Evolutionary conservation across 2,113 vertebrate genomes (phyloP).

Genomic region (Edolisoma coerulescens): DNA sequence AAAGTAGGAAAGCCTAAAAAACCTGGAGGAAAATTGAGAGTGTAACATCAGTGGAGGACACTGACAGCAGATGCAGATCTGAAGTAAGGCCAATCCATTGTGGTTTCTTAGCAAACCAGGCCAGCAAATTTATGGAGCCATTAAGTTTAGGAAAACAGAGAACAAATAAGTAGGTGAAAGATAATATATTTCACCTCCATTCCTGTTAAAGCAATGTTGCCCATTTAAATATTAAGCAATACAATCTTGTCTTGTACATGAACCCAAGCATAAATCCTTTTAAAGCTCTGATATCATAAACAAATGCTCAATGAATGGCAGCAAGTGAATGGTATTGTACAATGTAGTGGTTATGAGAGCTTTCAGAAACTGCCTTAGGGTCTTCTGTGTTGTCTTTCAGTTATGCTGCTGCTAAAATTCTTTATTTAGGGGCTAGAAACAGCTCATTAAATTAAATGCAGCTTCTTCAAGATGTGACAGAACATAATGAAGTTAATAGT

Average conservation of each 20-base stretch:
- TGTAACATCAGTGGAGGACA: background rate
- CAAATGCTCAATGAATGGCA: background rate
- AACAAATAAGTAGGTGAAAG: background rate
- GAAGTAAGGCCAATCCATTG: background rate
- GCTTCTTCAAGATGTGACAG: conserved; percentile 44
- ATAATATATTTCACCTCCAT: background rate
- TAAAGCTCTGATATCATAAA: background rate
- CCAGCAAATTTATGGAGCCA: background rate
- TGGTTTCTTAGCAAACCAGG: background rate
- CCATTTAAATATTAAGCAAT: background rate
- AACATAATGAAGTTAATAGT: conserved; percentile 60
- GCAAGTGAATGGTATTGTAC: background rate
- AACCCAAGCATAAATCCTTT: background rate
- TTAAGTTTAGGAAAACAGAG: background rate
- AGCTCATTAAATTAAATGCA: conserved; percentile 30
- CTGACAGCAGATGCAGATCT: background rate
- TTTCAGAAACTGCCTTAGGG: background rate
- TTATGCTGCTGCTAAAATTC: conserved; percentile 22
- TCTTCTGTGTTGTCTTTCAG: conserved; percentile 17
- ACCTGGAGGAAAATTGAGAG: background rate
- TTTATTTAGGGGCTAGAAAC: conserved; percentile 39
- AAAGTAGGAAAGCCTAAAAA: background rate
- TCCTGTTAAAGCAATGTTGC: background rate
- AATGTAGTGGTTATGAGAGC: background rate
- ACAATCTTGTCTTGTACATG: background rate